A percentile compares a stretch with the other conserved stretches of the same genome.
Conservation (phyloP, 2,113 vertebrate species). For the Urocolius indicus region DNA sequence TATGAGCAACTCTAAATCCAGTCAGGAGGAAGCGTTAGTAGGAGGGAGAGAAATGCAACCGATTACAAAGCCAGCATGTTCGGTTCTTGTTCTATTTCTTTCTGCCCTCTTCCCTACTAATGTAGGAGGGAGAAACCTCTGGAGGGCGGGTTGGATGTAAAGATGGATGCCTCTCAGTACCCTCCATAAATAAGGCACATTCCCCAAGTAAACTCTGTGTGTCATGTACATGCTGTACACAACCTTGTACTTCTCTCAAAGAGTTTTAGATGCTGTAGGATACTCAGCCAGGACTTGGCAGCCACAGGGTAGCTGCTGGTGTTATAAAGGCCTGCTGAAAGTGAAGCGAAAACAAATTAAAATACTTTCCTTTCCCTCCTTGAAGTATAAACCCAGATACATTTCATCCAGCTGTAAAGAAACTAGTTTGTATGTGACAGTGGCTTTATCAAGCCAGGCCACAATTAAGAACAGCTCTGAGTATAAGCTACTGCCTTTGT, state of each 20-base stretch:
- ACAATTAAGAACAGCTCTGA: slow-evolving; percentile 64
- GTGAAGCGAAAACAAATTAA: slow-evolving; percentile 43
- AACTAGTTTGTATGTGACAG: slow-evolving; percentile 48
- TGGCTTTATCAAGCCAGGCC: slow-evolving; percentile 65
- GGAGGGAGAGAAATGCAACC: slow-evolving; percentile 34
- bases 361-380: slow-evolving; percentile 64
- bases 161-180: background rate
- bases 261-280: slow-evolving; percentile 19
- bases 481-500: slow-evolving; percentile 57
- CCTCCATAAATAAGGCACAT: background rate
- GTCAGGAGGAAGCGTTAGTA: slow-evolving; percentile 47
- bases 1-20: slow-evolving; percentile 35
- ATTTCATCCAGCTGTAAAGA: slow-evolving; percentile 59
- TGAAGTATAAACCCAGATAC: slow-evolving; percentile 47
- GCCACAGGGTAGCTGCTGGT: background rate
- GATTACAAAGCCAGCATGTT: background rate
- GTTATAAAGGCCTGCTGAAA: slow-evolving; percentile 44
- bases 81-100: background rate
- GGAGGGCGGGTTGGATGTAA: background rate
- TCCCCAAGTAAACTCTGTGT: background rate
- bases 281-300: slow-evolving; percentile 50
- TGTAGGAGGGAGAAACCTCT: background rate
- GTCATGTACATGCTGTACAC: background rate
- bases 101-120: slow-evolving; percentile 43
- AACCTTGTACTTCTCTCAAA: background rate